These are phyloP conservation scores for Hermetia illucens DNA, from an alignment of 1,140 invertebrate genomes.

Conservation along the genomic window DNA sequence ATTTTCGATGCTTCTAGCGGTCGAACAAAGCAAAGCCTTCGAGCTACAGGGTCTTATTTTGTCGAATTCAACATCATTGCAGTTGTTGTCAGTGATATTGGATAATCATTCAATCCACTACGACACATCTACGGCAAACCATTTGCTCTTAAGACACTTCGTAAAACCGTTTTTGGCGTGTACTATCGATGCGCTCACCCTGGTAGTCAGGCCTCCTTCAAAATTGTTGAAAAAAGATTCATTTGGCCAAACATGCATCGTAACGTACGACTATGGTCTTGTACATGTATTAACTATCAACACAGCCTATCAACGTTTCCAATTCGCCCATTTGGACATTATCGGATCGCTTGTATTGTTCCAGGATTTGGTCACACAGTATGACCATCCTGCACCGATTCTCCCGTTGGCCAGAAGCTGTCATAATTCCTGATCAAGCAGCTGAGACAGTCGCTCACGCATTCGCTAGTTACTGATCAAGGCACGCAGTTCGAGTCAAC, in stretches of 20 bases:
- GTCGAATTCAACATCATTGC: too few relatives aligned
- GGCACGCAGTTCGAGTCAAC: constrained; percentile 24
- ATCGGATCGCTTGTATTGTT: constrained; percentile 25
- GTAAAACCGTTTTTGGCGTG: constrained; percentile 10
- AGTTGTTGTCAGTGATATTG: too few relatives aligned
- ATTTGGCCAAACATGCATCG: constrained; percentile 19
- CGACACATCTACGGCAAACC: constrained; percentile 11
- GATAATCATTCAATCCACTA: too few relatives aligned
- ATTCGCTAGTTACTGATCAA: constrained; percentile 22
- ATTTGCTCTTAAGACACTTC: constrained; percentile 10
- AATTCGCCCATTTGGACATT: constrained; percentile 11
- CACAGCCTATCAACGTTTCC: constrained; percentile 4
- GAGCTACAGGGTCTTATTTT: too few relatives aligned
- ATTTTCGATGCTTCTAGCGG: too few relatives aligned
- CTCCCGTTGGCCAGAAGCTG: constrained; percentile 32
- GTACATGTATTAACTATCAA: constrained; percentile 15
- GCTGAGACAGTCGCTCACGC: constrained; percentile 13
- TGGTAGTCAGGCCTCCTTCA: constrained; percentile 9
- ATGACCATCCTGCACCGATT: constrained; percentile 32
- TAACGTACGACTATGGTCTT: constrained; percentile 12
- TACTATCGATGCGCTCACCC: constrained; percentile 17
- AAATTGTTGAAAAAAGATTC: constrained; percentile 11
- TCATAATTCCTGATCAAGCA: constrained; percentile 26
- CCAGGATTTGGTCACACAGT: constrained; percentile 20
- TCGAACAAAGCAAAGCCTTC: too few relatives aligned